These are phyloP conservation scores for Rhagophthalmus giganteus DNA, from an alignment of 2,888 invertebrate genomes.

Conservation along the genomic window DNA sequence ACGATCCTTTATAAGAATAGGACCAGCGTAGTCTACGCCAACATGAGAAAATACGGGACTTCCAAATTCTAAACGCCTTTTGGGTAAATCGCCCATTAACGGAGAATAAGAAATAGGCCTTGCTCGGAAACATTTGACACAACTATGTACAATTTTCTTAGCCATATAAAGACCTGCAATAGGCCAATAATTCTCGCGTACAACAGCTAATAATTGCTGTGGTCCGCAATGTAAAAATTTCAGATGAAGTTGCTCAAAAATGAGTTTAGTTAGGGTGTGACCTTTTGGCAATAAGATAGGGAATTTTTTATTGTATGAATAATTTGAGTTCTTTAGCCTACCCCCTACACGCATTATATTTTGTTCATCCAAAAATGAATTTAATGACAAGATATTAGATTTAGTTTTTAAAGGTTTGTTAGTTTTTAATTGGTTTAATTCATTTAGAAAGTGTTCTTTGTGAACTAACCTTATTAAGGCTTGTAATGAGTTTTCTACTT, in stretches of 20 bases:
- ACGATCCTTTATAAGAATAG: slow-evolving; percentile 3
- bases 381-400: slow-evolving; percentile 1
- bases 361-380: slow-evolving; percentile 6
- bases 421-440: neutral
- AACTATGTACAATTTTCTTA: slow-evolving; percentile 2
- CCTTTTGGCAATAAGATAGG: slow-evolving; percentile 28
- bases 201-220: slow-evolving; percentile 22
- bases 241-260: slow-evolving; percentile 20
- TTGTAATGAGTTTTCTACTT: too few relatives aligned
- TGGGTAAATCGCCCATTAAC: slow-evolving; percentile 17
- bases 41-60: slow-evolving; percentile 5
- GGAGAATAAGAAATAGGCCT: neutral
- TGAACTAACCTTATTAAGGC: too few relatives aligned
- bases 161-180: slow-evolving; percentile 21
- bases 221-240: slow-evolving; percentile 30
- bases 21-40: slow-evolving; percentile 24
- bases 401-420: neutral
- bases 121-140: slow-evolving; percentile 8
- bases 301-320: slow-evolving; percentile 24
- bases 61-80: neutral
- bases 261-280: slow-evolving; percentile 22
- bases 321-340: slow-evolving; percentile 20
- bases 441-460: neutral
- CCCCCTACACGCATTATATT: slow-evolving; percentile 34
- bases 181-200: slow-evolving; percentile 36